Evolutionary conservation across 1,140 invertebrate species (phyloP).

Genomic region (Cyclargus thomasi): DNA sequence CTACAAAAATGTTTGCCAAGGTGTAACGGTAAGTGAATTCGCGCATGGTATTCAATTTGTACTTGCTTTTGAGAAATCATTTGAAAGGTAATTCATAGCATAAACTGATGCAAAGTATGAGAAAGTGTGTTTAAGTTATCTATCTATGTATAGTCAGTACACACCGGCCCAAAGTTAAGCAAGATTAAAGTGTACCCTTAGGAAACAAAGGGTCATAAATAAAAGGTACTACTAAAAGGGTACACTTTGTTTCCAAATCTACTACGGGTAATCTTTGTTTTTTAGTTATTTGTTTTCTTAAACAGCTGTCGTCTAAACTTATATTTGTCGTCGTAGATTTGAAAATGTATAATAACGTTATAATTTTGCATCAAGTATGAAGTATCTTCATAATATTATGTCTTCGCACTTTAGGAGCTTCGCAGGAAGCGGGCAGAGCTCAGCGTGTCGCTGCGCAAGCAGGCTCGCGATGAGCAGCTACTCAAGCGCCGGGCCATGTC

Average conservation of each 20-base stretch:
- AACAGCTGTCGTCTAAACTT: too few relatives aligned
- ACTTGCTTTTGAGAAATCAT: not conserved
- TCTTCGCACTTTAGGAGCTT: constrained; percentile 80
- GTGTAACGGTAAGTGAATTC: constrained; percentile 44
- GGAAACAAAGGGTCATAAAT: too few relatives aligned
- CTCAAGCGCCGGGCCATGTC: constrained; percentile 93
- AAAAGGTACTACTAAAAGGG: too few relatives aligned
- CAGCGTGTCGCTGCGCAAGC: constrained; percentile 92
- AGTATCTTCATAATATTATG: too few relatives aligned
- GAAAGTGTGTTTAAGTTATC: not conserved
- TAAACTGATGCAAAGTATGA: not conserved
- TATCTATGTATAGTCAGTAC: not conserved
- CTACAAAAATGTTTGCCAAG: constrained; percentile 55
- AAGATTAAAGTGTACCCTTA: too few relatives aligned
- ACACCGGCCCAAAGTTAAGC: too few relatives aligned
- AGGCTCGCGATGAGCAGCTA: constrained; percentile 96
- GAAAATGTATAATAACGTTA: too few relatives aligned
- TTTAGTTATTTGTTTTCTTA: too few relatives aligned
- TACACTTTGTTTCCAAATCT: not conserved
- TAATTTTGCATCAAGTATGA: too few relatives aligned
- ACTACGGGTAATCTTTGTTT: not conserved
- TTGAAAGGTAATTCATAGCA: not conserved
- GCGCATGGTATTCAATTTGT: constrained; percentile 21
- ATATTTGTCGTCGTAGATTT: too few relatives aligned
- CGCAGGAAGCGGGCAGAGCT: constrained; percentile 91